These are phyloP conservation scores for Emydura subglobosa DNA, from an alignment of 2,113 vertebrate species.

Conservation along the genomic window DNA sequence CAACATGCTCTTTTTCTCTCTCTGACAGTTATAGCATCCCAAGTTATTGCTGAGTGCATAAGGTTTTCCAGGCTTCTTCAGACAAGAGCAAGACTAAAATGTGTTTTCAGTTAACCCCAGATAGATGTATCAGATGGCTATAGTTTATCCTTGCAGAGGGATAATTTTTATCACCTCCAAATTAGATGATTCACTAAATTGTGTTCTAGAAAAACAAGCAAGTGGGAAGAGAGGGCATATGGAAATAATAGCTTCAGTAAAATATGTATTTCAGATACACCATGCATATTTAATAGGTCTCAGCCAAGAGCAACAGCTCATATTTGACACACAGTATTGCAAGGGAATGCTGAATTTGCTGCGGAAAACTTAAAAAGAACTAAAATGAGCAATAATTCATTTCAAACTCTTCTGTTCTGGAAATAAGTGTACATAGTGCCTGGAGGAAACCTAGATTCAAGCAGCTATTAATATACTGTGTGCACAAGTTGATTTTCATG, in stretches of 20 bases:
- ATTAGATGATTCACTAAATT: background rate
- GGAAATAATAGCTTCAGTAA: background rate
- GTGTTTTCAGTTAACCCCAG: background rate
- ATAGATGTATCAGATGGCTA: background rate
- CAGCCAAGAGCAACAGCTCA: background rate
- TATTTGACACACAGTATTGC: background rate
- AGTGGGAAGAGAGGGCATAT: background rate
- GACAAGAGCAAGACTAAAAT: background rate
- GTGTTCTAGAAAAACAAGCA: background rate
- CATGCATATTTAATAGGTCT: background rate
- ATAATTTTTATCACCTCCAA: background rate
- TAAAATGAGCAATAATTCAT: slow-evolving; percentile 15
- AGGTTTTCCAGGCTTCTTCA: background rate
- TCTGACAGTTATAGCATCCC: rapidly evolving
- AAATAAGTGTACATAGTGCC: background rate
- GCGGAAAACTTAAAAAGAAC: background rate
- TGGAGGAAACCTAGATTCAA: slow-evolving; percentile 6
- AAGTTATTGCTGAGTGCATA: background rate
- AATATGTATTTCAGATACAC: background rate
- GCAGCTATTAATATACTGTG: background rate
- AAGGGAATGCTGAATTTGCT: background rate
- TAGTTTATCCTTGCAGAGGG: no score
- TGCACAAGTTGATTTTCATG: background rate
- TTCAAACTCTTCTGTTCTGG: background rate
- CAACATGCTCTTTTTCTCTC: background rate